Evolutionary conservation across 2,113 vertebrate genomes (phyloP).

Genomic region (Phalacrocorax carbo): DNA sequence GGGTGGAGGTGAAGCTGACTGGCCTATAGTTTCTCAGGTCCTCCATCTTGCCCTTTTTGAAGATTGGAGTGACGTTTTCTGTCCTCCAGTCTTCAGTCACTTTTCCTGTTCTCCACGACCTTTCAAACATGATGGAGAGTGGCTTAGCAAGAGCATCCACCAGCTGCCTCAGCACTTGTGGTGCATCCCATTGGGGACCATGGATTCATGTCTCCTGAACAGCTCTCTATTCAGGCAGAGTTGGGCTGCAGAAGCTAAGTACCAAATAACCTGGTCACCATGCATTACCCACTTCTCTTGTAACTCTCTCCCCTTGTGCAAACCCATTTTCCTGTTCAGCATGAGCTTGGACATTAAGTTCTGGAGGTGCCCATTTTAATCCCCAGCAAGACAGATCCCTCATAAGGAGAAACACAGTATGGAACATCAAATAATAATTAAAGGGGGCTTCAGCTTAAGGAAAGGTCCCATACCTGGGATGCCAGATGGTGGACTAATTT

Average conservation of each 20-base stretch:
- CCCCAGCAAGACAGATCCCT: neutral
- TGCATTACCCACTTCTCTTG: neutral
- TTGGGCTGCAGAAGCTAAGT: neutral
- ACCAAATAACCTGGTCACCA: neutral
- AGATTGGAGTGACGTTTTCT: too few species aligned
- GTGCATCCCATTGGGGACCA: too few species aligned
- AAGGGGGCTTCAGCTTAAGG: neutral
- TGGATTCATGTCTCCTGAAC: neutral
- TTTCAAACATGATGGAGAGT: too few species aligned
- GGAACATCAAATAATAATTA: neutral
- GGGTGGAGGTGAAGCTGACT: too few species aligned
- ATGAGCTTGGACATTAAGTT: neutral
- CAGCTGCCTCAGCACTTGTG: too few species aligned
- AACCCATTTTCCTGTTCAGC: neutral
- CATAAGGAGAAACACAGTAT: neutral
- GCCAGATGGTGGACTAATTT: slow-evolving; percentile 68
- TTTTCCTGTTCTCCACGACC: too few species aligned
- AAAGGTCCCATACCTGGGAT: slow-evolving; percentile 70
- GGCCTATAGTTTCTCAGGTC: too few species aligned
- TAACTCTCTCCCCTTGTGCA: neutral
- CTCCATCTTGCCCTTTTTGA: too few species aligned
- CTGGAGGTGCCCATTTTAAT: neutral
- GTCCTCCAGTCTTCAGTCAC: too few species aligned
- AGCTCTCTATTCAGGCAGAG: neutral
- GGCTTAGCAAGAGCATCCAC: too few species aligned